Base-by-base conservation (phyloP, 2,113 vertebrate species). In the Seriola dumerili region DNA sequence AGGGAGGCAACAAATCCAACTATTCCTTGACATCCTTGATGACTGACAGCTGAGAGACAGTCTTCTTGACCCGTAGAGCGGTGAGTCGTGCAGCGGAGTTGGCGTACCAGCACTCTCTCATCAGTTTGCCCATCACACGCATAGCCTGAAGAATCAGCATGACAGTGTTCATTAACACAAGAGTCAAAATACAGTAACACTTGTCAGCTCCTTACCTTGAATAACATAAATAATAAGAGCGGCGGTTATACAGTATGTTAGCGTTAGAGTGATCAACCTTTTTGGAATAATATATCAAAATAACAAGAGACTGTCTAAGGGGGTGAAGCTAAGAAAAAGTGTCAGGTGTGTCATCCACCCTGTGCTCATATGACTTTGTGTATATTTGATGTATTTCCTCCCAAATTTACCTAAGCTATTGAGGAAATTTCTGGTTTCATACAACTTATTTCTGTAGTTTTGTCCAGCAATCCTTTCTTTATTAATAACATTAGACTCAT, bases 41-140 rank as follows among this genome's bases (percentile, higher is more conserved):
- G 69, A 84, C 85, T 0, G 95, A 96, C 85, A 99, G 95, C 91
- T 99, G 97, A 2, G 97, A 96, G 69, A 98, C 81, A 0, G 97
- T 99, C 75, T 99, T 99, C 96, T 99, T 99, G 79, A 99, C 95
- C 0, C 98, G 96, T 77, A 99, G 96, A 0, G 97, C 97, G 0
- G 98, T 99, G 40, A 99, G 95, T 0, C 98, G 97, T 0, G 98
- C 98, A 0, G 97, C 95, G 0, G 96, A 94, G 40, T 96, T 99
- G 90, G 94, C 81, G 0, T 97, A 96, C 98, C 98, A 99, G 89
- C 98, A 99, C 82, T 99, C 98, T 0, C 97, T 96, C 97, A 99
- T 99, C 80, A 99, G 93, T 86, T 97, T 95, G 54, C 97, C 98
- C 95, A 99, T 96, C 57, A 98, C 96, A 48, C 97, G 95, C 82